Base-by-base conservation (phyloP, 2,113 vertebrate species). In the Carassius gibelio region DNA sequence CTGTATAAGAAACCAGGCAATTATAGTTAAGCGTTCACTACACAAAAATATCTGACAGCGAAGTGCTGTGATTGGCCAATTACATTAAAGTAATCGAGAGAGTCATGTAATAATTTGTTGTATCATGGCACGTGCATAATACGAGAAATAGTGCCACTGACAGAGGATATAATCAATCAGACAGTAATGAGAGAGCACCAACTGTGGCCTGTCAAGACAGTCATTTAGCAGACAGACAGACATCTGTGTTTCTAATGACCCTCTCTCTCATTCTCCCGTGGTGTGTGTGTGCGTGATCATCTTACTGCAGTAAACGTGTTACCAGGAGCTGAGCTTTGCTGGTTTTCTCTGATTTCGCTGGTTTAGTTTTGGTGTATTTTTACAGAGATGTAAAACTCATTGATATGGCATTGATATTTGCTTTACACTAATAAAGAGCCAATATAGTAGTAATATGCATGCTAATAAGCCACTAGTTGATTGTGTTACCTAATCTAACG, bases 141-240 rank as follows among this genome's bases (percentile, higher is more conserved):
- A 55, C 7, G 11, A 15, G 34, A 26, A 79, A 84, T 81, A 36
- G 68, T 75, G 83, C 19, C 61, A 76, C 69, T 57, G 52, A 52
- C 52, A 75, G 52, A 76, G n/a, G 64, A 61, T 34, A 38, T 38
- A 34, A 81, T 87, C 61, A 57, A 81, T 76, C 86, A 87, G 71
- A 26, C 57, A 62, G 59, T 75, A 75, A 82, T 82, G 68, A 75
- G 72, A 45, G 85, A 61, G 38, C 64, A 36, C 55, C 84, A 85
- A 69, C 74, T 83, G 81, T 86, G 80, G 59, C 50, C n/a, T 83
- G 75, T 87, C 59, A 76, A 64, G 75, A 81, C 75, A 75, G 84
- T 57, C 52, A 76, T 19, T 55, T 42, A 78, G 59, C 75, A 85
- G 34, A 80, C 64, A 72, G 55, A 79, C 76, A 80, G 72, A 80